These are phyloP conservation scores for Tonatia bakeri DNA, from an alignment of 2,113 vertebrate genomes.

Conservation along the genomic window DNA sequence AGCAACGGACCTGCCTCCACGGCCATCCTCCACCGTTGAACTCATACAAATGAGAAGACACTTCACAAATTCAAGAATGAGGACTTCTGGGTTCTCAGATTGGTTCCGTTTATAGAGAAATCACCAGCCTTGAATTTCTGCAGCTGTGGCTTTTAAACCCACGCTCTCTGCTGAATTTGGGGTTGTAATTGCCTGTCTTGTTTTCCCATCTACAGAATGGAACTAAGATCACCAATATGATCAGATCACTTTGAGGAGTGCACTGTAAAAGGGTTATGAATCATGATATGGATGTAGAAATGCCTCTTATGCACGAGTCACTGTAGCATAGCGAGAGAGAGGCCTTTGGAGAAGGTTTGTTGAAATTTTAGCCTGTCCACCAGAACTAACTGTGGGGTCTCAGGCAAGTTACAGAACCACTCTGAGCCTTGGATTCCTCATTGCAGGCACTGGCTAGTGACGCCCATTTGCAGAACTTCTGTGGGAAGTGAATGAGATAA, in stretches of 20 bases:
- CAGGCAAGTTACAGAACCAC: neutral
- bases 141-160: slow-evolving; percentile 25
- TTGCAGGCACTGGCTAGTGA: neutral
- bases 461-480: neutral
- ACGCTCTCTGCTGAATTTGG: neutral
- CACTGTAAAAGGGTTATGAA: neutral
- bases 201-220: slow-evolving; percentile 27
- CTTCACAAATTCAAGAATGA: neutral
- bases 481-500: neutral
- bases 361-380: neutral
- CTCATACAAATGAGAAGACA: neutral
- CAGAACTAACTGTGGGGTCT: neutral
- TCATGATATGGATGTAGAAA: neutral
- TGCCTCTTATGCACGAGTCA: neutral
- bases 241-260: slow-evolving; percentile 10
- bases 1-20: neutral
- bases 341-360: neutral
- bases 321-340: neutral
- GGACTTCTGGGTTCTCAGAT: neutral
- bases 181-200: slow-evolving; percentile 3
- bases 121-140: neutral
- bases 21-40: neutral
- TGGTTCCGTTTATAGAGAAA: neutral
- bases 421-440: neutral
- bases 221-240: neutral